Evolutionary conservation across 2,888 invertebrate genomes (phyloP).

Genomic region (Andrena flavipes): DNA sequence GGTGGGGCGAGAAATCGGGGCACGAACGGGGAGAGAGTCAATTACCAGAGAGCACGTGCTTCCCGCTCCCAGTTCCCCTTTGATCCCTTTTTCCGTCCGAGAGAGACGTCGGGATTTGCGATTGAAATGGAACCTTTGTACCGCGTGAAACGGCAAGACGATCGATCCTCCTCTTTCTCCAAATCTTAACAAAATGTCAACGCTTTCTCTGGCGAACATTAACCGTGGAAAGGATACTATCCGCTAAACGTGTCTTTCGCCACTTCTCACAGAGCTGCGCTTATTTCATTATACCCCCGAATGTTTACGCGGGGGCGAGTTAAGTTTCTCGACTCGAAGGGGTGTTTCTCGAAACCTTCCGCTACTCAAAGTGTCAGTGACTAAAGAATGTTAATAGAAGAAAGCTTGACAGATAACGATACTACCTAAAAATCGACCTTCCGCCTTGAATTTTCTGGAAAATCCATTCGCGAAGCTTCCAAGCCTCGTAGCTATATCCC

Average conservation of each 20-base stretch:
- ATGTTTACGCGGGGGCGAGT: no score
- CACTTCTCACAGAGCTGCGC: no score
- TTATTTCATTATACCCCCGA: no score
- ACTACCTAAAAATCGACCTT: no score
- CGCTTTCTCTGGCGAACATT: background rate
- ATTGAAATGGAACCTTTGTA: conserved; percentile 45
- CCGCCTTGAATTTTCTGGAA: no score
- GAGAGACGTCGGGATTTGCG: conserved; percentile 45
- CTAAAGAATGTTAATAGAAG: no score
- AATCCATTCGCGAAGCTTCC: no score
- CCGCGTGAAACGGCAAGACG: conserved; percentile 3
- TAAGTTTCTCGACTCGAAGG: no score
- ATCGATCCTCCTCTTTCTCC: conserved; percentile 38
- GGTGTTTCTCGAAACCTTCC: no score
- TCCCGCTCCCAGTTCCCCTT: conserved; percentile 41
- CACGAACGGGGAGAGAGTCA: conserved; percentile 37
- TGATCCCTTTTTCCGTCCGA: conserved; percentile 43
- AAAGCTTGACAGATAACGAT: no score
- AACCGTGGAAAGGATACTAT: background rate
- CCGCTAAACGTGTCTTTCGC: no score
- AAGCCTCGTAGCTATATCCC: background rate
- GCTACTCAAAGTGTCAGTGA: no score
- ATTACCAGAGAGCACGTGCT: conserved; percentile 46
- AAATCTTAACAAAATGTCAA: conserved; percentile 3
- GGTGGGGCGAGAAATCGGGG: conserved; percentile 37